These are phyloP conservation scores for Drosophila chauvacae DNA, from an alignment of 1,140 invertebrate genomes.

Conservation along the genomic window DNA sequence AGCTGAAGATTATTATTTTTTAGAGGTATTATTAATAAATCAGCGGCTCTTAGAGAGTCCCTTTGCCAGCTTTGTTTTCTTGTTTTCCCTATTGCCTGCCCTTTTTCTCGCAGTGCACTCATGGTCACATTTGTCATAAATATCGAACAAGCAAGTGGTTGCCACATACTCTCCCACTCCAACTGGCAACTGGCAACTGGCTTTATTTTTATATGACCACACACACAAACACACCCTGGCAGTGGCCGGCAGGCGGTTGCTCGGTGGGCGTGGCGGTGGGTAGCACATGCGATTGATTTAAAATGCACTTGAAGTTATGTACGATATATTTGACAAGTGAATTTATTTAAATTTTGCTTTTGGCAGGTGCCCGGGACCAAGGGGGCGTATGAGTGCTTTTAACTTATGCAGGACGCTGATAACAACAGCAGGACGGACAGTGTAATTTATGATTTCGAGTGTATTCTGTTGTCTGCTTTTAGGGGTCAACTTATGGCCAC, in stretches of 20 bases:
- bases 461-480: conserved; percentile 65
- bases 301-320: conserved; percentile 72
- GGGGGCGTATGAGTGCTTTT: conserved; percentile 63
- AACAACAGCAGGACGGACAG: conserved; percentile 28
- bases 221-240: conserved; percentile 1
- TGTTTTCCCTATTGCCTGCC: background rate
- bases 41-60: background rate
- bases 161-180: conserved; percentile 2
- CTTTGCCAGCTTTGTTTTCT: background rate
- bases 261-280: conserved; percentile 26
- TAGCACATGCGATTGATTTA: conserved; percentile 70
- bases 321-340: conserved; percentile 55
- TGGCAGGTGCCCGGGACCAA: conserved; percentile 62
- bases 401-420: conserved; percentile 58
- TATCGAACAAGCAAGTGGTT: conserved; percentile 68
- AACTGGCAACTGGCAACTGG: background rate
- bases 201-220: conserved; percentile 33
- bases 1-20: background rate
- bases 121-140: conserved; percentile 71
- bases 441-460: conserved; percentile 69
- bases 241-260: background rate
- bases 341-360: conserved; percentile 69
- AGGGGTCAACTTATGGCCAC: conserved; percentile 64
- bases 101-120: conserved; percentile 13
- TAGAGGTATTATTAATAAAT: background rate